Evolutionary conservation across 2,888 invertebrate species (phyloP).

Genomic region (Drosophila nr. perissopoda): DNA sequence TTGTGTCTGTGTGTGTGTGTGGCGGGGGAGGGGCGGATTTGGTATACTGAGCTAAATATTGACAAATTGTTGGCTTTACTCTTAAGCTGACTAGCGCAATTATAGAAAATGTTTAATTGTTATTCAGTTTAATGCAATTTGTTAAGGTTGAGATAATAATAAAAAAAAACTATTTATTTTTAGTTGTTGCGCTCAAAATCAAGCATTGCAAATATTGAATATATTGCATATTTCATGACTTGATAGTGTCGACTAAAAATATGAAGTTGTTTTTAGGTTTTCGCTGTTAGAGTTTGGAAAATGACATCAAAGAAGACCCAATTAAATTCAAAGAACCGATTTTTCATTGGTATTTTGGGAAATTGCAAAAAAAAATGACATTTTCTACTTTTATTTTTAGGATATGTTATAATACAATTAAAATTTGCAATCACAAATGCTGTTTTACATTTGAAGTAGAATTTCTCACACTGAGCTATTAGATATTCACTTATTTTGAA

Average conservation of each 20-base stretch:
- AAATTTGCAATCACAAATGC: not conserved
- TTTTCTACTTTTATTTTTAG: not conserved
- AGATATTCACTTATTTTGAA: constrained; percentile 11
- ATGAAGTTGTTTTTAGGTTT: not conserved
- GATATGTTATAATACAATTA: not conserved
- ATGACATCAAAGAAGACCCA: not conserved
- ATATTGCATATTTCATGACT: not conserved
- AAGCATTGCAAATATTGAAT: not conserved
- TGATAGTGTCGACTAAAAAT: not conserved
- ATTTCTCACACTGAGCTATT: not conserved
- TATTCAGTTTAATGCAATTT: not conserved
- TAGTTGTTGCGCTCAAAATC: not conserved
- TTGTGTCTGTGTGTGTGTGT: not conserved
- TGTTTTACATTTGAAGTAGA: not conserved
- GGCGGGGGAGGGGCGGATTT: not conserved
- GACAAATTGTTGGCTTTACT: constrained; percentile 24
- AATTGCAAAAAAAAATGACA: fast-evolving
- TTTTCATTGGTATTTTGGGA: not conserved
- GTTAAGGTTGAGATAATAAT: not conserved
- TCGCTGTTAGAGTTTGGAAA: not conserved
- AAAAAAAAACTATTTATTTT: not conserved
- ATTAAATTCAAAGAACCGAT: not conserved
- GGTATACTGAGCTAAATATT: constrained; percentile 39
- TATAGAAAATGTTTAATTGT: not conserved
- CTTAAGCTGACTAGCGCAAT: not conserved